Base-by-base conservation (phyloP, 2,113 vertebrate genomes). In the Otocyon megalotis region DNA sequence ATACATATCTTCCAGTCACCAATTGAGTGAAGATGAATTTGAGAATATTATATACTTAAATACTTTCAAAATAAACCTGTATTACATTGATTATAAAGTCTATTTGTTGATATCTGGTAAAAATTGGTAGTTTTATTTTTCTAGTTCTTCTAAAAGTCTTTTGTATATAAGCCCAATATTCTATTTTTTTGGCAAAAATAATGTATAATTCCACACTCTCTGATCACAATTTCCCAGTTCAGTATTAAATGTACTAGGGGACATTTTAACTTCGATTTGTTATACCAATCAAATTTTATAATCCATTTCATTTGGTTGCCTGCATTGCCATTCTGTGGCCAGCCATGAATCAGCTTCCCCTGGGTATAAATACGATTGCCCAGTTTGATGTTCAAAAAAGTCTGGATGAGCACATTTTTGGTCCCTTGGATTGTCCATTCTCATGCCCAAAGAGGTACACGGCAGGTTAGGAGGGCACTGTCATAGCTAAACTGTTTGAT, bases 281-380 rank as follows among this genome's bases (percentile, higher is more conserved):
- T 94, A 74, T 79, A 93, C 54, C 97, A 97, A 97, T 97, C 96
- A 97, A 96, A 94, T 90, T 98, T 98, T 96, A 97, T 94, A 97
- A 98, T 69, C 92, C 90, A 97, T 97, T 98, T 97, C 90, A 92
- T 96, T 97, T 93, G 77, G 97, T 97, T 96, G 97, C 95, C 87
- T 95, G 80, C 60, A 93, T 96, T 93, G 87, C 80, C 94, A 90
- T 96, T 98, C 82, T 97, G 82, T 97, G 92, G 89, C 86, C 54
- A 96, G 88, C 90, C 79, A 81, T 95, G 95, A 92, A 95, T 93
- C 81, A 62, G 76, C 84, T 90, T 90, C 95, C 95, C 74, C 54
- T 67, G 91, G 56, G 92, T 30, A 88, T 24, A 97, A 22, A 92
- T 56, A 35, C 72, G 92, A 97, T 96, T 93, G 84, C 96, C 96